A percentile compares a stretch with the other conserved stretches of the same genome.
These are phyloP conservation scores for Rhizoglyphus robini DNA, from an alignment of 1,140 invertebrate genomes.

Conservation along the genomic window DNA sequence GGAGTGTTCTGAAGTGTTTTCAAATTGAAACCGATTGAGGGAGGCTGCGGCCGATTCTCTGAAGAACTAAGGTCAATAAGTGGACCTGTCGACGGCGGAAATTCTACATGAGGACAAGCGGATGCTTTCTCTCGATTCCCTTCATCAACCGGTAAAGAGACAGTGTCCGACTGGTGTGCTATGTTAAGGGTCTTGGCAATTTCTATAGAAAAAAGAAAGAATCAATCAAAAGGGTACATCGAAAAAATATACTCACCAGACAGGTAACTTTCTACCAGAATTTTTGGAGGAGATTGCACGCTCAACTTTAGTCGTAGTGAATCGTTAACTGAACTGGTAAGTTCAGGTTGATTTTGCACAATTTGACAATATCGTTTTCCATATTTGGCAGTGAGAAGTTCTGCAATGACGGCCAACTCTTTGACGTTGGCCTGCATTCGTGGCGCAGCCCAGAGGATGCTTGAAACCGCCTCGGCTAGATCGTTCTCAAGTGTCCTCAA, in stretches of 20 bases:
- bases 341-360: constrained; percentile 63
- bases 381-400: constrained; percentile 81
- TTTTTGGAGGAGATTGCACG: constrained; percentile 85
- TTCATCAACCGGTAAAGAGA: too few species aligned
- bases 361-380: constrained; percentile 80
- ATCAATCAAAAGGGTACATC: neutral
- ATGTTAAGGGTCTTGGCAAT: neutral
- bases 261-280: constrained; percentile 86
- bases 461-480: constrained; percentile 86
- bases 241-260: constrained; percentile 36
- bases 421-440: constrained; percentile 39
- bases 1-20: neutral
- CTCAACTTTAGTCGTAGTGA: constrained; percentile 91
- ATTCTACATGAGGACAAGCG: too few species aligned
- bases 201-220: neutral
- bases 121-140: too few species aligned
- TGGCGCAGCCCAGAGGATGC: constrained; percentile 89
- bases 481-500: constrained; percentile 95
- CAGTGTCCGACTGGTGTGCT: neutral
- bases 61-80: too few species aligned
- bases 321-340: constrained; percentile 70
- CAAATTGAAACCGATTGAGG: neutral
- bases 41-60: neutral
- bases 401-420: constrained; percentile 80
- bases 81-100: too few species aligned